Evolutionary conservation across 2,797 vertebrate genomes (phyloP).

Genomic region (Cyclura pinguis): DNA sequence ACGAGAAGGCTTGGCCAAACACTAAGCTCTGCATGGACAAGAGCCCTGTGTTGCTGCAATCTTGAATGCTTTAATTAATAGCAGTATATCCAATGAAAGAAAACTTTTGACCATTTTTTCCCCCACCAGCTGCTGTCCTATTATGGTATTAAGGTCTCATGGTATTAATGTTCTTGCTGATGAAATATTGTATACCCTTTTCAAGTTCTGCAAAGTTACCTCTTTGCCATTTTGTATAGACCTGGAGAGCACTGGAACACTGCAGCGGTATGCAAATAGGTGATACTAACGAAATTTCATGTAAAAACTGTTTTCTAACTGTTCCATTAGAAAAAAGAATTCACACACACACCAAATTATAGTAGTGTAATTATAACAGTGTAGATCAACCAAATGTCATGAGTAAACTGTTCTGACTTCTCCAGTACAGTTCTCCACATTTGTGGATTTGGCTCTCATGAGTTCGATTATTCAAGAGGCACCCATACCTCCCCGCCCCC

Average conservation of each 20-base stretch:
- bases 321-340: too few species aligned
- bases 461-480: too few species aligned
- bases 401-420: background rate
- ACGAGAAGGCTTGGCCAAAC: background rate
- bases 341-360: too few species aligned
- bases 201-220: background rate
- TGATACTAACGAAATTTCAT: background rate
- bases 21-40: constrained; percentile 3
- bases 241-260: background rate
- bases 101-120: background rate
- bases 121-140: background rate
- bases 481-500: too few species aligned
- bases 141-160: background rate
- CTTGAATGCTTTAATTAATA: background rate
- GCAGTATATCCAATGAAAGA: background rate
- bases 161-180: background rate
- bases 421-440: background rate
- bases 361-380: too few species aligned
- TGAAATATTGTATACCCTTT: background rate
- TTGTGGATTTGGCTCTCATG: too few species aligned
- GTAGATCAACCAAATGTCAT: background rate
- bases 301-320: background rate
- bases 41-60: background rate
- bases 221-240: background rate
- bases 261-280: too few species aligned